Evolutionary conservation across 2,113 vertebrate genomes (phyloP), one percentile per base, ranked within the genome.

Genomic region (Notechis scutatus): DNA sequence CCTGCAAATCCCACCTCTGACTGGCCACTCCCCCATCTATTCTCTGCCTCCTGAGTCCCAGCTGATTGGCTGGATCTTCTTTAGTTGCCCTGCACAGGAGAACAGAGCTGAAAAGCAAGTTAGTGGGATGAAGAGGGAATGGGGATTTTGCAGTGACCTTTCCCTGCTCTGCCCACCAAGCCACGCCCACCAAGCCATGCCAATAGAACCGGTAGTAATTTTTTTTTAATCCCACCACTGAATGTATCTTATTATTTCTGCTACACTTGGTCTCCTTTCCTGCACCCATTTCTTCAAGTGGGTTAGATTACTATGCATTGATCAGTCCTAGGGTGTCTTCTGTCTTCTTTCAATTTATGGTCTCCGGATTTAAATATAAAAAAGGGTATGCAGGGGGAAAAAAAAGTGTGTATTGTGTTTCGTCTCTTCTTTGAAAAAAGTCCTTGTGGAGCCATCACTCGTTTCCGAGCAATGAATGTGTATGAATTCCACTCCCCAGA

Each of bases 371-470:
- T 88, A 52, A 88, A 88, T 56, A 34, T 88, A 21, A 56, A 88
- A 55, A 34, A 54, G 4, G 4, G 29, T 54, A 26, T 0, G 3
- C 26, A 15, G 39, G 1, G 24, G 6, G 3, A 0, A 0, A 9
- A 61, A 90, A 56, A 47, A 9, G 47, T 9, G 23, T 18, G 34
- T 9, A 11, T 29, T 26, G 59, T 29, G n/a, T 15, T 64, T 64
- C 24, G 10, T 64, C 57, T 64, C 42, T n/a, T 24, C 21, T 64
- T 21, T 64, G 56, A 21, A 45, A 90, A 8, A 47, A 18, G 29
- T 69, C 57, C 47, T 47, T 55, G n/a, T 15, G 47, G 11, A 34
- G 14, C 3, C 2, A 64, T 29, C 61, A 11, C 50, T 26, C 3
- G 2, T 81, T 81, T 39, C 69, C 18, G 2, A 81, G 69, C 2